Conservation (phyloP, 2,113 vertebrate species). For the Morone saxatilis region DNA sequence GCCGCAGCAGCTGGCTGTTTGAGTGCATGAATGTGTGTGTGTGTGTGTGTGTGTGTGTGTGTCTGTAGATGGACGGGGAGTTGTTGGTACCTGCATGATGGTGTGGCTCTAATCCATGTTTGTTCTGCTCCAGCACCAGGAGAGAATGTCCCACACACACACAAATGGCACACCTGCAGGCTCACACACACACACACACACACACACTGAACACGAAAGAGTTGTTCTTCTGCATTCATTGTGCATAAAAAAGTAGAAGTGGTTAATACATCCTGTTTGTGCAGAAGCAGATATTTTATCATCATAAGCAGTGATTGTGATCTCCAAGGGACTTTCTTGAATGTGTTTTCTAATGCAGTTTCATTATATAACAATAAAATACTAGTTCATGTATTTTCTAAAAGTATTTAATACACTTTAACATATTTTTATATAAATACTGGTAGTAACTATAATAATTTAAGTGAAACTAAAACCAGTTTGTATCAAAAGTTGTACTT, state of each 20-base stretch:
- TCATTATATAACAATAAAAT: too few species aligned
- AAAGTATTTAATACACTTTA: neutral
- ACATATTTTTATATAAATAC: neutral
- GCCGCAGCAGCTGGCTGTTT: constrained; percentile 75
- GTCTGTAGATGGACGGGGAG: constrained; percentile 56
- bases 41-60: constrained; percentile 39
- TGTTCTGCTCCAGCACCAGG: constrained; percentile 81
- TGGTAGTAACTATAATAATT: neutral
- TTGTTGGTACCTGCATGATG: constrained; percentile 81
- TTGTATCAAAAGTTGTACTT: too few species aligned
- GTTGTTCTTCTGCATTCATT: constrained; percentile 16
- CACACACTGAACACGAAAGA: constrained; percentile 5
- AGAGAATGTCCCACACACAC: constrained; percentile 69
- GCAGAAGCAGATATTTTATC: constrained; percentile 37
- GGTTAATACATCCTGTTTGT: constrained; percentile 60
- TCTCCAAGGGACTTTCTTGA: neutral
- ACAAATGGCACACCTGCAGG: constrained; percentile 70
- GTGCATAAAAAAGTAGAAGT: constrained; percentile 22
- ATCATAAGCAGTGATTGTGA: constrained; percentile 36
- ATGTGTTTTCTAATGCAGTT: neutral
- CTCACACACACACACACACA: constrained; percentile 16
- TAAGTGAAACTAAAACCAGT: neutral
- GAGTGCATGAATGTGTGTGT: constrained; percentile 40
- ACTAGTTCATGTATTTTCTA: neutral
- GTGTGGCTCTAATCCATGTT: constrained; percentile 81